phyloP scores from a whole-genome alignment of 1,140 invertebrate species.

The Pseudomyrmex gracilis region DNA sequence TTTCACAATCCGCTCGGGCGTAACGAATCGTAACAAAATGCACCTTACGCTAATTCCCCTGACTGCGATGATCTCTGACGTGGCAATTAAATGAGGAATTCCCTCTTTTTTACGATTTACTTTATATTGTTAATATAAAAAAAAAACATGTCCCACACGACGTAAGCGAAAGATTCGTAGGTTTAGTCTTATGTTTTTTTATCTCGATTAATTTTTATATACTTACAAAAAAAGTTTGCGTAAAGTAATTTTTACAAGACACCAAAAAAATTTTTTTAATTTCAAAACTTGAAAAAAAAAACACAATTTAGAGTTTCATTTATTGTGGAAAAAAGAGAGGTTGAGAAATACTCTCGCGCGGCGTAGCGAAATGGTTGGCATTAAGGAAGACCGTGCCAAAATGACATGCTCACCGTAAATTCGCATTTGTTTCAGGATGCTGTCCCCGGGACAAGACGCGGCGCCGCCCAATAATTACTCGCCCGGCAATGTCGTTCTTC shows the following conservation, averaged over 20 bases:
- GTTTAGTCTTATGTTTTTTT: too few relatives aligned
- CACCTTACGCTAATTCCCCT: neutral
- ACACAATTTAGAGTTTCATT: neutral
- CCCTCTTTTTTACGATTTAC: neutral
- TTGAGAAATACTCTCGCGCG: constrained; percentile 23
- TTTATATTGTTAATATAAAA: too few relatives aligned
- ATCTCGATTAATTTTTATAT: too few relatives aligned
- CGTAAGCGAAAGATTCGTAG: neutral
- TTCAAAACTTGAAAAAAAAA: too few relatives aligned
- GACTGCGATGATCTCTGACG: constrained; percentile 1
- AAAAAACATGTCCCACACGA: neutral
- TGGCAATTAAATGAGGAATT: constrained; percentile 12
- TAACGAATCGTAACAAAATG: constrained; percentile 3
- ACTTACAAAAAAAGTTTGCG: too few relatives aligned
- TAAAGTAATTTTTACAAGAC: too few relatives aligned
- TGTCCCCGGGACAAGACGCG: constrained; percentile 77
- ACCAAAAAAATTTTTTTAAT: too few relatives aligned
- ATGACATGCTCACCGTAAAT: constrained; percentile 40
- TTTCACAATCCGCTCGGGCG: neutral
- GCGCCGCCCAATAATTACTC: constrained; percentile 74
- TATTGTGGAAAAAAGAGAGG: neutral
- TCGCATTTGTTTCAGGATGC: constrained; percentile 79
- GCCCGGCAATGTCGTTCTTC: constrained; percentile 78
- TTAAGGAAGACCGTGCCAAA: constrained; percentile 17
- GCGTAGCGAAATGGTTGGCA: constrained; percentile 3